Conservation (phyloP, 2,888 invertebrate species). For the Drosophila demipolita region DNA sequence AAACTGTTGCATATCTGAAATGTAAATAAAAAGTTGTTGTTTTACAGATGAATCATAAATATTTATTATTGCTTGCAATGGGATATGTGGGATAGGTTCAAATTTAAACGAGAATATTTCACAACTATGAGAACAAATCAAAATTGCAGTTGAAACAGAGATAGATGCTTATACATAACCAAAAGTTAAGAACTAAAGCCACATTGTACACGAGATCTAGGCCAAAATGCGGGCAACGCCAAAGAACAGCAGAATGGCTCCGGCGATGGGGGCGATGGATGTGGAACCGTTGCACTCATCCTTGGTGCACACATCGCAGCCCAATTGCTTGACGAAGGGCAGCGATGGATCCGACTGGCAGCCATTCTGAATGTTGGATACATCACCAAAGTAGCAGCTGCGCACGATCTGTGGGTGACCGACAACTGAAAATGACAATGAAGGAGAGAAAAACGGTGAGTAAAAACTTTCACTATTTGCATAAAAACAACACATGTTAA, state of each 20-base stretch:
- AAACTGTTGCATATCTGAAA: background rate
- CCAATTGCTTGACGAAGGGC: slow-evolving; percentile 79
- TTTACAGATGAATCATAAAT: slow-evolving; percentile 16
- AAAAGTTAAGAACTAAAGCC: slow-evolving; percentile 42
- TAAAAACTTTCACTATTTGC: slow-evolving; percentile 41
- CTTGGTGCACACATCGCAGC: slow-evolving; percentile 82
- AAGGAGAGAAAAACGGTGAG: slow-evolving; percentile 16
- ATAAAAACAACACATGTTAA: background rate
- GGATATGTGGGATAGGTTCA: slow-evolving; percentile 33
- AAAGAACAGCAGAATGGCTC: slow-evolving; percentile 75
- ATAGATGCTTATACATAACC: slow-evolving; percentile 37
- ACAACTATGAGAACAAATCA: slow-evolving; percentile 35
- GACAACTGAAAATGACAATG: slow-evolving; percentile 54
- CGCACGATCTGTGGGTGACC: slow-evolving; percentile 74
- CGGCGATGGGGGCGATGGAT: slow-evolving; percentile 71
- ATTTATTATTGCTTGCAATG: slow-evolving; percentile 28
- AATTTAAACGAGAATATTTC: slow-evolving; percentile 43
- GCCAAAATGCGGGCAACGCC: slow-evolving; percentile 80
- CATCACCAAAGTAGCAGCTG: slow-evolving; percentile 82
- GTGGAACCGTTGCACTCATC: slow-evolving; percentile 82
- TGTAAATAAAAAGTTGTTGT: background rate
- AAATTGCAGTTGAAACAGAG: slow-evolving; percentile 22
- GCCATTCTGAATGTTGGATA: slow-evolving; percentile 73
- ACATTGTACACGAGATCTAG: slow-evolving; percentile 65
- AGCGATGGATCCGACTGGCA: slow-evolving; percentile 81